A percentile compares a stretch with the other conserved stretches of the same genome.
phyloP scores from a whole-genome alignment of 2,113 vertebrate species.

The Podilymbus podiceps region DNA sequence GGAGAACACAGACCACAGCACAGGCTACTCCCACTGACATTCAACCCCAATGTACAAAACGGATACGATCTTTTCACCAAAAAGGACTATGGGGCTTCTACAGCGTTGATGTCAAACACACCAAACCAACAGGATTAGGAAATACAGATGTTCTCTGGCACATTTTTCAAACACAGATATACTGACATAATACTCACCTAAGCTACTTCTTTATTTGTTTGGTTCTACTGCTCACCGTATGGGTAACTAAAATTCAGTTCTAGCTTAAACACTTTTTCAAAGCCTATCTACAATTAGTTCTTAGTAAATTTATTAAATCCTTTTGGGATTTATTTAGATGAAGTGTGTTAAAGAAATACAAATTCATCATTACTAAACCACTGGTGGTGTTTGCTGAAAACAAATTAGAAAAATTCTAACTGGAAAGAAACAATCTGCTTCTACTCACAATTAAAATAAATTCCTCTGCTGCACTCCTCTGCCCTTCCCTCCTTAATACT shows the following conservation, averaged over 20 bases:
- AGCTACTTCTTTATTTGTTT: neutral
- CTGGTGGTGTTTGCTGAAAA: neutral
- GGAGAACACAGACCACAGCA: neutral
- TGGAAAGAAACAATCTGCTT: neutral
- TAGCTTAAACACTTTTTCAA: neutral
- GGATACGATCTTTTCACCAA: neutral
- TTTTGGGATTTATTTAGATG: neutral
- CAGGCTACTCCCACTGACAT: neutral
- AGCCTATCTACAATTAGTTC: neutral
- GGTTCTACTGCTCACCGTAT: neutral
- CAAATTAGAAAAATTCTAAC: constrained; percentile 10
- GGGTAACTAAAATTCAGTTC: neutral
- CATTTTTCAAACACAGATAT: neutral
- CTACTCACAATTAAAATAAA: neutral
- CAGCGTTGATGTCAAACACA: neutral
- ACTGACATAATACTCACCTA: neutral
- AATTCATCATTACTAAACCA: neutral
- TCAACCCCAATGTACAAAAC: rapidly evolving
- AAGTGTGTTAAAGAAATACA: neutral
- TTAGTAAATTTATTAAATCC: neutral
- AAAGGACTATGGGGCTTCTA: neutral
- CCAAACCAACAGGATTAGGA: neutral
- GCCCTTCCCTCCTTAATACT: neutral
- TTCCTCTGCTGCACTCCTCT: neutral
- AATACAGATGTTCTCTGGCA: neutral